Evolutionary conservation across 2,888 invertebrate species (phyloP), one percentile per base, ranked within the genome.

Genomic region (Dorcus hopei): DNA sequence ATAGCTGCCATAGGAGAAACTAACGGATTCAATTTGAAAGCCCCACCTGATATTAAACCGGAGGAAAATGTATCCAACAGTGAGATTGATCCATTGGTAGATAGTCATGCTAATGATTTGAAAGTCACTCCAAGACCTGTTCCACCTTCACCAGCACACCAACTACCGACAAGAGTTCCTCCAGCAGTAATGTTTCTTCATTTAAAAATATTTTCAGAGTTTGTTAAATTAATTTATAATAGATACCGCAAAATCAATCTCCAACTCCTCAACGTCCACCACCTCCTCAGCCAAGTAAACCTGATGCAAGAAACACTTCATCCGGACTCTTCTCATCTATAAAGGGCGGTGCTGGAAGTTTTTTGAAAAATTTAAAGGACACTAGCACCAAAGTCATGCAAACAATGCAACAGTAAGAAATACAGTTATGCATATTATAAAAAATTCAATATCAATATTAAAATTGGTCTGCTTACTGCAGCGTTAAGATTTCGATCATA

Each of bases 371-470:
- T 74, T 80, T 98, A 33, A 96, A 95, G 77, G 97, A 97, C 73
- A 97, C 96, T 0, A 95, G 97, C 16, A 90, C 90, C 40, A 97
- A 96, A 82, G 95, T 98, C 43, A 96, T 97, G 89, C 95, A 97
- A 76, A 93, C 95, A 40, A 93, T 97, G 65, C 95, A 95, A 77
- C 93, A 94, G 85, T 89, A 75, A 85, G 87, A 33, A 33, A 33
- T 7, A 33, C 26, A 33, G 1, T 33, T 33, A 33, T 33, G 3
- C 26, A 7, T 6, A 6, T 33, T 6, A 6, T 33, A 33, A 33
- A 14, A 33, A 33, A 38, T 9, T 53, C 11, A 16, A 49, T 53
- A 16, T 38, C 4, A 26, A 11, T 53, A 52, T 49, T 33, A 33
- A 19, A 19, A 19, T 19, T 19, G 19, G 1, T 14, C 14, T 14